These are phyloP conservation scores for Caloenas nicobarica DNA, from an alignment of 2,113 vertebrate species.

Conservation along the genomic window DNA sequence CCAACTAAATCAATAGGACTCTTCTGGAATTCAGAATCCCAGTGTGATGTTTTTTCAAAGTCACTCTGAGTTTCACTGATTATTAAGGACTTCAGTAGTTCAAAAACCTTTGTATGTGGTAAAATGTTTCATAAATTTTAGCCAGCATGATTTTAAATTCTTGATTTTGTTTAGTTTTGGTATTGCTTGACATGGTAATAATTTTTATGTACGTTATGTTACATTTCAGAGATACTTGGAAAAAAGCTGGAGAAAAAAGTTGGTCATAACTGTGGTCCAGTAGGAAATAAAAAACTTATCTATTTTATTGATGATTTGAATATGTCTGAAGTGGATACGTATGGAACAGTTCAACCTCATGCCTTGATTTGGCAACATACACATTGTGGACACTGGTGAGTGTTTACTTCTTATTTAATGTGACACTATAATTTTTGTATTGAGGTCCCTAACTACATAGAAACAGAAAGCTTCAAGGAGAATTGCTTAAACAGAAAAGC, in stretches of 20 bases:
- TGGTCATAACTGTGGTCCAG: conserved; percentile 75
- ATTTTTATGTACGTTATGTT: neutral
- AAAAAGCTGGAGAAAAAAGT: conserved; percentile 82
- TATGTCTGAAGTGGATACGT: conserved; percentile 78
- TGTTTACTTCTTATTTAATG: neutral
- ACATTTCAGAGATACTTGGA: conserved; percentile 74
- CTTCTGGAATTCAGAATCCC: neutral
- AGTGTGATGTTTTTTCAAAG: neutral
- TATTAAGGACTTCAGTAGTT: neutral
- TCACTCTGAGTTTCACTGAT: neutral
- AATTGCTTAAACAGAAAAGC: neutral
- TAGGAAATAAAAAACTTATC: conserved; percentile 74
- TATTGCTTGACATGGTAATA: neutral
- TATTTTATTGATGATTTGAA: conserved; percentile 86
- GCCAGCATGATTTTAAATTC: neutral
- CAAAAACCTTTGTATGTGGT: neutral
- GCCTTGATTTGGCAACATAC: conserved; percentile 79
- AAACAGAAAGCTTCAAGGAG: neutral
- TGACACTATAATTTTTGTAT: neutral
- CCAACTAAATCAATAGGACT: neutral
- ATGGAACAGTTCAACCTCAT: conserved; percentile 77
- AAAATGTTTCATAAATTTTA: neutral
- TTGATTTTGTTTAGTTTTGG: neutral
- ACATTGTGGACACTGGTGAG: conserved; percentile 81
- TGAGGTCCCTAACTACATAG: neutral